Evolutionary conservation across 2,113 vertebrate genomes (phyloP), one percentile per base, ranked within the genome.

Genomic region (Phylloscopus trochilus): DNA sequence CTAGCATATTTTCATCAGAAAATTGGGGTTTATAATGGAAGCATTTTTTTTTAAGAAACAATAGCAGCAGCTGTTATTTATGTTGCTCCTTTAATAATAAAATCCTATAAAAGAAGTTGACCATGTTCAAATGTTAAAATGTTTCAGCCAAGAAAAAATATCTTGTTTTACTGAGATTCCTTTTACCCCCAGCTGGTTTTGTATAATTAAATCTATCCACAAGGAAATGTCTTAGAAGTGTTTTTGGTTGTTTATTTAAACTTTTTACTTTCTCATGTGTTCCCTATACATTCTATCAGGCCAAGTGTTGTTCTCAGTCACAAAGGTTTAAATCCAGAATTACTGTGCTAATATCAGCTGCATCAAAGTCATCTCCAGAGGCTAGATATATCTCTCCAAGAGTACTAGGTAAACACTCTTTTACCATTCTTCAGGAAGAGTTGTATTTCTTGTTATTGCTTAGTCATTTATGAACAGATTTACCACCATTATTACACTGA

Each of bases 181-280:
- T 89, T 87, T 92, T 88, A 87, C 35, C 59, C 28, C 28, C 51
- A 64, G 35, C 53, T 79, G 58, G 22, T 60, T 89, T 92, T 87
- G 7, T 76, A 24, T 79, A 87, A 95, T 91, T 89, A 82, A 87
- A 95, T 89, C 84, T 93, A 51, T 89, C 44, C 62, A 87, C 58
- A 73, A 91, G 53, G 22, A 92, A 87, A 87, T 66, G 31, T 72
- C 52, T 91, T 82, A 78, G 60, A 91, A 96, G 8, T 70, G 17
- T 28, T 92, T 84, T 81, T 83, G 8, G 10, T 47, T 83, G 59
- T 86, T 96, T 88, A 70, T 86, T 91, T 91, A 78, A 91, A 63
- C 52, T 72, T 82, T 56, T 83, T 81, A 63, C 33, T 78, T 86
- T 93, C 85, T 75, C 28, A 10, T 44, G 9, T 53, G 39, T 68